These are phyloP conservation scores for Alentia gelatinosa DNA, from an alignment of 2,888 invertebrate genomes.

Conservation along the genomic window DNA sequence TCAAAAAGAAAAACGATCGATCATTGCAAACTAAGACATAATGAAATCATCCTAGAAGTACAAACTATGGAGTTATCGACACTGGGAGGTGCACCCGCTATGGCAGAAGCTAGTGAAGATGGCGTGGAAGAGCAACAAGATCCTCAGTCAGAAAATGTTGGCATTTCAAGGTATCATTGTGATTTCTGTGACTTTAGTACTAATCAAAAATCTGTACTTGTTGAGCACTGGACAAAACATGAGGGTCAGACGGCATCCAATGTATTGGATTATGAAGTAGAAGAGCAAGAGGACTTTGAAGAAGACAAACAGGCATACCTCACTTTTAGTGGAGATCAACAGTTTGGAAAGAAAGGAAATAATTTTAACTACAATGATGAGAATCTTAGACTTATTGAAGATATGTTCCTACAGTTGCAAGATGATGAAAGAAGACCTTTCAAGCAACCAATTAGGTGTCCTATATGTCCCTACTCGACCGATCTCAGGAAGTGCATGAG, in stretches of 20 bases:
- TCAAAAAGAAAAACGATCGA: constrained; percentile 28
- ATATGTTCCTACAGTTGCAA: neutral
- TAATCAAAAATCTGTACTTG: constrained; percentile 38
- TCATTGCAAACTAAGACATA: constrained; percentile 44
- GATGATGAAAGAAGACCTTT: neutral
- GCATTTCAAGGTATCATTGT: constrained; percentile 48
- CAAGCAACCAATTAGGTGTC: constrained; percentile 2
- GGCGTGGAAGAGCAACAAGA: neutral
- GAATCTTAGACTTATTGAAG: neutral
- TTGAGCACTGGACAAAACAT: constrained; percentile 11
- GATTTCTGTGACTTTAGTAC: constrained; percentile 54
- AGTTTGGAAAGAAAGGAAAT: neutral
- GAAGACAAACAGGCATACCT: neutral
- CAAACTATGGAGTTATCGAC: constrained; percentile 34
- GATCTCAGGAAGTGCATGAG: neutral
- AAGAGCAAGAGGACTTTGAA: neutral
- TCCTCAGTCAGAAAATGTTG: neutral
- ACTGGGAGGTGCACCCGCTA: neutral
- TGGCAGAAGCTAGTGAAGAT: neutral
- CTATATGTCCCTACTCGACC: constrained; percentile 45
- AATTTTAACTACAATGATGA: neutral
- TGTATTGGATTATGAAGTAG: neutral
- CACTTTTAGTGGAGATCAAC: neutral
- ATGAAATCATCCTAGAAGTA: constrained; percentile 33
- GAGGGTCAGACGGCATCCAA: constrained; percentile 12